phyloP scores from a whole-genome alignment of 2,888 invertebrate species.

The Craniophora ligustri region DNA sequence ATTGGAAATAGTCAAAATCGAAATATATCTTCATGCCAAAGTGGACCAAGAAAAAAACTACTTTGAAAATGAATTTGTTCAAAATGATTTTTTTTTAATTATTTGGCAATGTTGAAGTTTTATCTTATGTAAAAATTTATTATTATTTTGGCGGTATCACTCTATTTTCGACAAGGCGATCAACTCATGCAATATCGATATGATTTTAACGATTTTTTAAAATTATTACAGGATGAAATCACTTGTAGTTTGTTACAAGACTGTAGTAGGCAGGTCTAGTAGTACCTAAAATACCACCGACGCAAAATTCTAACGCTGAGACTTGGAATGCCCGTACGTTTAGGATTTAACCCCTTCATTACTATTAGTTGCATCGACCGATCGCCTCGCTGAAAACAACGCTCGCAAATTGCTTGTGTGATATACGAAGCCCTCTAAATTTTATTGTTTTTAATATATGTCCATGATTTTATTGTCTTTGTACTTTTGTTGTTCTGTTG shows the following conservation, averaged over 20 bases:
- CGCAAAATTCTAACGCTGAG: too few species aligned
- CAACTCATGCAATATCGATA: not conserved
- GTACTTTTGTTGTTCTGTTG: constrained; percentile 23
- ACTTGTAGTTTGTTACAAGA: too few species aligned
- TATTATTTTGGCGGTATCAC: not conserved
- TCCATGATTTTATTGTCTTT: constrained; percentile 35
- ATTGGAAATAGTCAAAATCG: too few species aligned
- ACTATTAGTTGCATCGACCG: not conserved
- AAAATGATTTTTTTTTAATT: not conserved
- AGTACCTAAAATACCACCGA: too few species aligned
- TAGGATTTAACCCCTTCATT: too few species aligned
- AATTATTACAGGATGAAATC: too few species aligned
- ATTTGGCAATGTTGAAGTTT: constrained; percentile 6
- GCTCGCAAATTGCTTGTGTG: not conserved
- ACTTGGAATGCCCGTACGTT: too few species aligned
- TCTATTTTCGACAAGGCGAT: not conserved
- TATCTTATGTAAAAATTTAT: not conserved
- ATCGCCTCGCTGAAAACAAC: not conserved
- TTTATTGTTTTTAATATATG: constrained; percentile 6
- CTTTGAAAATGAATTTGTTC: constrained; percentile 27
- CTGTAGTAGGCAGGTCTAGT: too few species aligned
- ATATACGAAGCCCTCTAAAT: not conserved
- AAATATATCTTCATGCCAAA: constrained; percentile 41
- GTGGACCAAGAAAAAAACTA: constrained; percentile 40
- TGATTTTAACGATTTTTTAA: too few species aligned